phyloP scores from a whole-genome alignment of 1,140 invertebrate species.

The Acyrthosiphon pisum region DNA sequence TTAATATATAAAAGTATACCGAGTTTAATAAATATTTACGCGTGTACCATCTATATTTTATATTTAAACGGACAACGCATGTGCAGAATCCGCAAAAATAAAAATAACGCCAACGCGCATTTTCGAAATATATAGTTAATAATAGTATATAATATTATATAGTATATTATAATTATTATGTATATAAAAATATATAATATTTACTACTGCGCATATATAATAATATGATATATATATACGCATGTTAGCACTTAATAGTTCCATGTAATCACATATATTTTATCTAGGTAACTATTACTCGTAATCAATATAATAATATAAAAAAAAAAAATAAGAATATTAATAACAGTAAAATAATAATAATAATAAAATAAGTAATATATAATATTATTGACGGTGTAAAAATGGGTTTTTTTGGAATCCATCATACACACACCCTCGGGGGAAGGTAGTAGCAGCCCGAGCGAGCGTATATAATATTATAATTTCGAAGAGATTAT shows the following conservation, averaged over 20 bases:
- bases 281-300: slow-evolving; percentile 20
- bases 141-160: not conserved
- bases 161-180: not conserved
- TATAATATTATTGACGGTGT: not conserved
- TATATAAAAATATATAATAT: not conserved
- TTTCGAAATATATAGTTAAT: not conserved
- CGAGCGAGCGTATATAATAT: not conserved
- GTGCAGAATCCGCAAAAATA: not conserved
- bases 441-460: not conserved
- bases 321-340: not conserved
- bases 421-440: not conserved
- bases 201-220: not conserved
- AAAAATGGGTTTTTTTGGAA: not conserved
- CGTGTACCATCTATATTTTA: not conserved
- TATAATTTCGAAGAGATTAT: not conserved
- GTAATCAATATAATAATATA: slow-evolving; percentile 2
- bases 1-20: not conserved
- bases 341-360: slow-evolving; percentile 1
- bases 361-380: not conserved
- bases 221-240: not conserved
- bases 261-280: slow-evolving; percentile 16
- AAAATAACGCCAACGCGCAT: not conserved
- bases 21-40: not conserved
- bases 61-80: not conserved
- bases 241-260: slow-evolving; percentile 11